Evolutionary conservation across 2,113 vertebrate species (phyloP), one percentile per base, ranked within the genome.

Genomic region (Callipepla californica): DNA sequence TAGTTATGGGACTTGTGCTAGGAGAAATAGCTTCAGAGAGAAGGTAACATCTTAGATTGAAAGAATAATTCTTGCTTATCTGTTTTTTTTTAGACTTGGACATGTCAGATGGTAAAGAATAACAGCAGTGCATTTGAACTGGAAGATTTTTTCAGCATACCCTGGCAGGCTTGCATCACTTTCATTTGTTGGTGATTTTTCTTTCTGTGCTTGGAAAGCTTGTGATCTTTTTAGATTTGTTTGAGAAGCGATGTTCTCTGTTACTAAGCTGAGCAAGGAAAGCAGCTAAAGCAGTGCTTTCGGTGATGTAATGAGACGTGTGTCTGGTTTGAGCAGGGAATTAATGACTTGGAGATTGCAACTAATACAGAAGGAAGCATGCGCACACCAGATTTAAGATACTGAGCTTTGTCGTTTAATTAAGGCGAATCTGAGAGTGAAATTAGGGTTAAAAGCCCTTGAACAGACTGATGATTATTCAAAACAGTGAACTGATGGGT

Each of bases 341-440:
- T 94, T 94, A 89, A 77, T 82, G 59, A 40, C 53, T 87, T 42
- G 47, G 62, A 80, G 91, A 82, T 93, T 87, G 81, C 73, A 89
- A 50, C 58, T 87, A 34, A 62, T 77, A 51, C 38, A 83, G 66
- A 89, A 69, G 50, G 85, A 82, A 87, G 69, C 80, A 79, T 80
- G 45, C 4, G 1, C 32, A 7, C 21, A 68, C 55, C 40, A 85
- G 67, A 80, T 80, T 51, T 63, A 74, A 76, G 47, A 59, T 2
- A 4, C 59, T 69, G 87, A 91, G 61, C 34, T 19, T 89, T 82
- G 47, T 48, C 11, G 9, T 74, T 81, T 83, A 93, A 94, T 92
- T 93, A 82, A 77, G 70, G 50, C 69, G 30, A 53, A 89, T 18
- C 77, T 45, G 44, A 68, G 72, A 85, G 61, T 80, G 78, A 95